Conservation (phyloP, 2,113 vertebrate genomes). For the Pteronura brasiliensis region DNA sequence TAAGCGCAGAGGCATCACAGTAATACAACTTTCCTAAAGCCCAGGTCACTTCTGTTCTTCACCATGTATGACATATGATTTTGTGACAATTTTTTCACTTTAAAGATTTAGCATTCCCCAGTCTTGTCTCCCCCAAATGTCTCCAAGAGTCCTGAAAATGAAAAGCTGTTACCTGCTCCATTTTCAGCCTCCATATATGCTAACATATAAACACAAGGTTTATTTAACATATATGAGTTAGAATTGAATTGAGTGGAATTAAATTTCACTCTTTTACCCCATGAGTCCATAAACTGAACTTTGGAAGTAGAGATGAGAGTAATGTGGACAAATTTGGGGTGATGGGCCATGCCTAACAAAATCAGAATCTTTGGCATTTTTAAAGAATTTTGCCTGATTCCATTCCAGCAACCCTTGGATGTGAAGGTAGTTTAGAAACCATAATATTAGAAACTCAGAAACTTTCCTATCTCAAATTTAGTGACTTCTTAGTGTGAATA, state of each 20-base stretch:
- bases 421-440: not conserved
- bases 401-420: not conserved
- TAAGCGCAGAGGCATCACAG: not conserved
- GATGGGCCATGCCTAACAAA: not conserved
- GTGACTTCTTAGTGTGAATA: constrained; percentile 31
- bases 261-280: not conserved
- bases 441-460: constrained; percentile 6
- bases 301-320: not conserved
- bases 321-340: not conserved
- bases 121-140: not conserved
- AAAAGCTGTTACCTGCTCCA: not conserved
- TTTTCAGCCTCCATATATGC: not conserved
- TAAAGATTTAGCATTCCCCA: not conserved
- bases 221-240: not conserved
- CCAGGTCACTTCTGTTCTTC: not conserved
- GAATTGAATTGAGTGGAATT: not conserved
- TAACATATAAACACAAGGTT: not conserved
- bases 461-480: constrained; percentile 31
- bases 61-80: not conserved
- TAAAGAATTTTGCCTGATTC: not conserved
- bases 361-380: not conserved
- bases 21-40: not conserved
- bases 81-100: not conserved
- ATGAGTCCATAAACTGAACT: not conserved
- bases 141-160: not conserved